Evolutionary conservation across 2,888 invertebrate genomes (phyloP).

Genomic region (Sesia apiformis): DNA sequence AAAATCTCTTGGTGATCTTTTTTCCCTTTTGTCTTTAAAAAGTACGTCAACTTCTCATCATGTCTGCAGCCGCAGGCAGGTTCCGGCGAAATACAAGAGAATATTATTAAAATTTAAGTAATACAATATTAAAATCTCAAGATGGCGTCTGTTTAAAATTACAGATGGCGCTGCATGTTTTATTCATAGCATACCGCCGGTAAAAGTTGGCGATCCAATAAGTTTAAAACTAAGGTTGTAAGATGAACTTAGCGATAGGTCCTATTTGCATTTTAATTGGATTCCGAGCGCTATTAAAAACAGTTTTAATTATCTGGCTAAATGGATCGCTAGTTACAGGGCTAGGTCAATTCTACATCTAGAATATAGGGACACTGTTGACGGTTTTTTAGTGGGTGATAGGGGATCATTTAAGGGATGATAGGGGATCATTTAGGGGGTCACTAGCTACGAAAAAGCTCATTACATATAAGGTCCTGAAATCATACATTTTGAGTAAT

Average conservation of each 20-base stretch:
- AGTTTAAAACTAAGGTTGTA: slow-evolving; percentile 18
- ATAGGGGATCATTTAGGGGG: too few species aligned
- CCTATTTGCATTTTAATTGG: slow-evolving; percentile 57
- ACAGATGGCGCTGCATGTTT: slow-evolving; percentile 55
- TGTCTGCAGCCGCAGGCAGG: not conserved
- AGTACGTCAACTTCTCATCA: not conserved
- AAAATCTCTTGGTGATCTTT: too few species aligned
- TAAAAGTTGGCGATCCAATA: slow-evolving; percentile 43
- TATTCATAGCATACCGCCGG: slow-evolving; percentile 46
- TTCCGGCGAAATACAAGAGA: not conserved
- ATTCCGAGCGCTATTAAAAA: slow-evolving; percentile 19
- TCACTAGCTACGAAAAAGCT: too few species aligned
- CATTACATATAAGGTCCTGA: too few species aligned
- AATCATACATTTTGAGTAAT: too few species aligned
- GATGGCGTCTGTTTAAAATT: slow-evolving; percentile 53
- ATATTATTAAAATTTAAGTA: slow-evolving; percentile 5
- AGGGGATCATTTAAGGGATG: too few species aligned
- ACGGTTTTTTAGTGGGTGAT: too few species aligned
- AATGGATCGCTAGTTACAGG: not conserved
- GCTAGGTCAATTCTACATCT: too few species aligned
- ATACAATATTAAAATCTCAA: slow-evolving; percentile 36
- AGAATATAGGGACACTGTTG: too few species aligned
- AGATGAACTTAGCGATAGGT: slow-evolving; percentile 19
- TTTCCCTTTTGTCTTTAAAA: not conserved
- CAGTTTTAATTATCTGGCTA: slow-evolving; percentile 25